These are phyloP conservation scores for Lasioglossum marginatum DNA, from an alignment of 2,888 invertebrate genomes.

Conservation along the genomic window DNA sequence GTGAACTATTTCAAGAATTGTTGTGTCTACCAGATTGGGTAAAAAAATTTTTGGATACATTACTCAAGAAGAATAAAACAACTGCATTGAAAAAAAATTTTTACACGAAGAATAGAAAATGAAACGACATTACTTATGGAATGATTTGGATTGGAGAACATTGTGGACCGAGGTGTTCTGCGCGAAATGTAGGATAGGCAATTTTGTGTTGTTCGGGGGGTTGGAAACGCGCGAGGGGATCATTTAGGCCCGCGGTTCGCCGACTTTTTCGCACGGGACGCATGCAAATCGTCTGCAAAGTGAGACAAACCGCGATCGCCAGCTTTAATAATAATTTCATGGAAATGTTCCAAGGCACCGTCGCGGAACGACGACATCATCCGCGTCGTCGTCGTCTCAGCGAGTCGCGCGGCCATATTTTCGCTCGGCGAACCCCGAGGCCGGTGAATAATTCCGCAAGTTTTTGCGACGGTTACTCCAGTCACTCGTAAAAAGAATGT, in stretches of 20 bases:
- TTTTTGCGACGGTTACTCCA: conserved; percentile 72
- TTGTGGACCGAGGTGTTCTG: background rate
- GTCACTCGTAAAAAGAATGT: conserved; percentile 79
- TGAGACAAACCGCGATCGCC: conserved; percentile 54
- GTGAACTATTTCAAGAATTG: too few species aligned
- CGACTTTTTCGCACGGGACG: background rate
- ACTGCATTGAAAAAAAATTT: too few species aligned
- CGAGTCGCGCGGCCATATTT: conserved; percentile 47
- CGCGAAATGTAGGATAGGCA: background rate
- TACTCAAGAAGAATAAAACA: too few species aligned
- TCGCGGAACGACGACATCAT: conserved; percentile 52
- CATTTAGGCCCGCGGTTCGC: background rate
- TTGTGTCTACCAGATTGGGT: too few species aligned
- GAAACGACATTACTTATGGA: too few species aligned
- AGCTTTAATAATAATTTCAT: conserved; percentile 81
- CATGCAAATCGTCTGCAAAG: conserved; percentile 54
- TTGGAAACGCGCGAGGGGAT: background rate
- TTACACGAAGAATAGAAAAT: too few species aligned
- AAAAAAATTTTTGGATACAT: too few species aligned
- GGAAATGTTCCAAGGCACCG: conserved; percentile 75
- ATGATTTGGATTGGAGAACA: background rate
- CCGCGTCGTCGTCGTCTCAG: conserved; percentile 32
- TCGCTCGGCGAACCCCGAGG: conserved; percentile 14
- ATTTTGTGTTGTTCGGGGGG: background rate
- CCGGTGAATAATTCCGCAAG: conserved; percentile 58